phyloP scores from a whole-genome alignment of 2,797 vertebrate genomes.

The Rhynchotus rufescens region DNA sequence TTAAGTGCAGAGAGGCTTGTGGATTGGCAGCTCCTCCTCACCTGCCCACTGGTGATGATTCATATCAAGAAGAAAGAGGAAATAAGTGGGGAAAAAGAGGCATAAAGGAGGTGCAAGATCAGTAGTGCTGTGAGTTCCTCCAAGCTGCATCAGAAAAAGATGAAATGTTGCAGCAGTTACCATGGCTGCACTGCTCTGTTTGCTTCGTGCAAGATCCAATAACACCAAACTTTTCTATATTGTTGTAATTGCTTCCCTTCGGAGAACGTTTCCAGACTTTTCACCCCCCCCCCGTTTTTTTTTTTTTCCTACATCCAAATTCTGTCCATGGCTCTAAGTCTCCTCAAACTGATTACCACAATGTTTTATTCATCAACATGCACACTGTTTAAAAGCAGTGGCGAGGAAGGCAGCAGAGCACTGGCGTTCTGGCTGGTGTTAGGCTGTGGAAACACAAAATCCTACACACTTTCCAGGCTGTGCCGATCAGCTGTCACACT shows the following conservation, averaged over 20 bases:
- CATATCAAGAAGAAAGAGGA: background rate
- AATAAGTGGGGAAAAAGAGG: background rate
- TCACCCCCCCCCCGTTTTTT: too few species aligned
- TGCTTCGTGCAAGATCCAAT: background rate
- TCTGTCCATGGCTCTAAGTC: background rate
- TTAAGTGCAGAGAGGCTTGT: background rate
- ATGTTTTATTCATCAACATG: background rate
- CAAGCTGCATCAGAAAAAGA: background rate
- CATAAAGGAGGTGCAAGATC: background rate
- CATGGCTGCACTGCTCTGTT: background rate
- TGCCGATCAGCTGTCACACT: background rate
- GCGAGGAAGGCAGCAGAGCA: background rate
- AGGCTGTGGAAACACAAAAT: conserved; percentile 20
- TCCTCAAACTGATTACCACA: background rate
- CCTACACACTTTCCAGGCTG: background rate
- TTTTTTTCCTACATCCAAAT: background rate
- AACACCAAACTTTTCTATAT: background rate
- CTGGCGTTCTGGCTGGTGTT: background rate
- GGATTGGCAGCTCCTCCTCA: background rate
- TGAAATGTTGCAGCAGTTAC: background rate
- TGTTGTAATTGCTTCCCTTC: conserved; percentile 15
- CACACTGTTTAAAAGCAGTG: background rate
- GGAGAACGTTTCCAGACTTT: background rate
- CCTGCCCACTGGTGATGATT: background rate
- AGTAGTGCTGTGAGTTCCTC: background rate